Base-by-base conservation (phyloP, 2,113 vertebrate species). In the Elanus axillaris region DNA sequence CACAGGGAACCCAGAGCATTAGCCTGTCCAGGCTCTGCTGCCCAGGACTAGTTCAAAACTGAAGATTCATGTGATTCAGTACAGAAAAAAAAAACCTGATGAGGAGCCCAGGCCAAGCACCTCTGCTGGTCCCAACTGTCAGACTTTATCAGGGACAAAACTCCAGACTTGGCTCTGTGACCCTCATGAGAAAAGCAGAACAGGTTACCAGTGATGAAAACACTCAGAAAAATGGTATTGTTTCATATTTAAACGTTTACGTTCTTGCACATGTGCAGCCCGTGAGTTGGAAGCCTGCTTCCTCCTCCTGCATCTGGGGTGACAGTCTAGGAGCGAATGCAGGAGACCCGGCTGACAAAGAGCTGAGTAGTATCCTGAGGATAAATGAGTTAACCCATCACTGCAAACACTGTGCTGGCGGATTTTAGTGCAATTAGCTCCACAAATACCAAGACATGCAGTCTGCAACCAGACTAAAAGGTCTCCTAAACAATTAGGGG, bases 391-490 rank as follows among this genome's bases (percentile, higher is more conserved):
- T 89, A 97, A 95, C 89, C 79, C 96, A 95, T 93, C 90, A 47
- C 94, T 72, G 79, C 92, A 94, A 96, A 93, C 94, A 93, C 94
- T 85, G 95, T 59, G 56, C 76, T 52, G 93, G 95, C 56, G 47
- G 96, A 92, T 96, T 98, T 97, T 80, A 93, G 96, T 95, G 96
- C 96, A 97, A 98, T 98, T 98, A 98, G 98, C 97, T 98, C 97
- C 96, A 43, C 96, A 98, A 98, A 98, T 98, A 95, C 98, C 97
- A 98, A 98, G 98, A 98, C 98, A 97, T 86, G 91, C 93, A 95
- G 98, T 98, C 98, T 98, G 95, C 96, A 96, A 96, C 94, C 86
- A 96, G 98, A 98, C 98, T 97, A 97, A 98, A 98, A 98, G 98
- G 98, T 98, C 98, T 98, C 96, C 97, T 87, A 87, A 96, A 98